phyloP scores from a whole-genome alignment of 2,888 invertebrate genomes.

The Amphipoea oculea region DNA sequence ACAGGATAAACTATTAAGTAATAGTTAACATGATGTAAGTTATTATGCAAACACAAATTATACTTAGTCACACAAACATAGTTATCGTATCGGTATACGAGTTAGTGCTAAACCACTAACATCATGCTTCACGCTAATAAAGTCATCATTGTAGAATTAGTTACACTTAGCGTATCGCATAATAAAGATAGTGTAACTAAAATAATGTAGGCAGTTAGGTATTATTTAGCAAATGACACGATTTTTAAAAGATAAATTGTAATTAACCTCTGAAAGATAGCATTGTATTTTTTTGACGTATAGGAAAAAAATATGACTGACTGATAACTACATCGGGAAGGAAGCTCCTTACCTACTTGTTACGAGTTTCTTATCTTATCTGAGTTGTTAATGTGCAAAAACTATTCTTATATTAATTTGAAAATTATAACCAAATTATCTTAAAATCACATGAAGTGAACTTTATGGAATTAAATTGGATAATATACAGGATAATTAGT shows the following conservation, averaged over 20 bases:
- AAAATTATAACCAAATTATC: neutral
- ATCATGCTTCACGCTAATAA: neutral
- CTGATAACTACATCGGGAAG: constrained; percentile 7
- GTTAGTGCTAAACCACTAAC: constrained; percentile 2
- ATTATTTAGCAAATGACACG: constrained; percentile 14
- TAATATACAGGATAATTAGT: too few species aligned
- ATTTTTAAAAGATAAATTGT: constrained; percentile 18
- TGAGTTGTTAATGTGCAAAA: constrained; percentile 12
- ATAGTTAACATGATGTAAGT: constrained; percentile 28
- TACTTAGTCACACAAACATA: constrained; percentile 7
- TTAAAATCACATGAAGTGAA: neutral
- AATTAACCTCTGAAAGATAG: constrained; percentile 18
- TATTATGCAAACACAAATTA: constrained; percentile 33
- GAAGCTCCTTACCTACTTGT: constrained; percentile 3
- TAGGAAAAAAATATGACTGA: neutral
- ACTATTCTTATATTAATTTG: neutral
- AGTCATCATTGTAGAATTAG: constrained; percentile 30
- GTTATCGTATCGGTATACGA: neutral
- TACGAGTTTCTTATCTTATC: constrained; percentile 3
- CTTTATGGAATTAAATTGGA: neutral
- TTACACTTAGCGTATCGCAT: constrained; percentile 15
- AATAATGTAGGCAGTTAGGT: constrained; percentile 6
- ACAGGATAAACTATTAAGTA: constrained; percentile 19
- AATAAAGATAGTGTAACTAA: constrained; percentile 5
- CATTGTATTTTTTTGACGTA: neutral